These are phyloP conservation scores for Rhynchomys soricoides DNA, from an alignment of 2,113 vertebrate genomes.

Conservation along the genomic window DNA sequence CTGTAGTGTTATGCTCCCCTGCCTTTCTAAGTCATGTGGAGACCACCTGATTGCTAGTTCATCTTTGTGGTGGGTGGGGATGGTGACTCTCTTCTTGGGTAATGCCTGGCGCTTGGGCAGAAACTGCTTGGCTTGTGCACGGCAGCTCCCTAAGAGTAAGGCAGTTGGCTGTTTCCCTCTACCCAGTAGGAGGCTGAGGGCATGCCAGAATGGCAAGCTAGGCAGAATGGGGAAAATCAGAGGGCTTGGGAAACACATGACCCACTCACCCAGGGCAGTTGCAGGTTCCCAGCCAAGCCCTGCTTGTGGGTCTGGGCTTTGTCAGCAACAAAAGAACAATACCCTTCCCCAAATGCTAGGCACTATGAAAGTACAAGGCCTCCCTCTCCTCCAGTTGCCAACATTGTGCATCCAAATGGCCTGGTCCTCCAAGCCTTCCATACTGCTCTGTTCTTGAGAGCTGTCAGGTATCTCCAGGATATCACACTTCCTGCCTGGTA, in stretches of 20 bases:
- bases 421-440: neutral
- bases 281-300: slow-evolving; percentile 61
- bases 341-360: neutral
- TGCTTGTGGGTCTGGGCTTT: slow-evolving; percentile 22
- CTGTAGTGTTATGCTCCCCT: neutral
- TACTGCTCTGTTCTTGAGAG: neutral
- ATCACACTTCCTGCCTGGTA: neutral
- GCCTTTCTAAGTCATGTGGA: neutral
- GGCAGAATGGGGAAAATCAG: neutral
- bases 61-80: neutral
- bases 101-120: neutral
- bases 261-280: slow-evolving; percentile 47
- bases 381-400: too few species aligned
- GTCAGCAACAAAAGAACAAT: slow-evolving; percentile 71
- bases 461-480: neutral
- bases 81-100: neutral
- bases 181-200: neutral
- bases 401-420: neutral
- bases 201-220: neutral
- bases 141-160: neutral
- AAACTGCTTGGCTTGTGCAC: too few species aligned
- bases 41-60: neutral
- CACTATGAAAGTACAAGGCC: neutral
- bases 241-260: slow-evolving; percentile 69
- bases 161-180: neutral